Evolutionary conservation across 2,888 invertebrate genomes (phyloP).

Genomic region (Agrotis clavis): DNA sequence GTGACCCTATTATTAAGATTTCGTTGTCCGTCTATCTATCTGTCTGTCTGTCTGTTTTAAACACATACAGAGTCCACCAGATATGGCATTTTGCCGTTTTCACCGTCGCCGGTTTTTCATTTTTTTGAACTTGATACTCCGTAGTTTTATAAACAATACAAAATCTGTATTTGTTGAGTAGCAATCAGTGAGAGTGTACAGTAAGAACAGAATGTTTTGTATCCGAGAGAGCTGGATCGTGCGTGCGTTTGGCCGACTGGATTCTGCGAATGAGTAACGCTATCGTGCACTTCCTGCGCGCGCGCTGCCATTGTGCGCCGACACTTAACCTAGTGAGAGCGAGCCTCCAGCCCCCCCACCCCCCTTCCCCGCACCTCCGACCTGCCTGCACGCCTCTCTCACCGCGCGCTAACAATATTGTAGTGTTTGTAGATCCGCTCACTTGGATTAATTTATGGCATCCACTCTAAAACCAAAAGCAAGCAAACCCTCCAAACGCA

Average conservation of each 20-base stretch:
- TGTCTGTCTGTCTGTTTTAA: too few relatives aligned
- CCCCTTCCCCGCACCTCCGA: neutral
- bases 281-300: conserved; percentile 63
- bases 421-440: conserved; percentile 71
- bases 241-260: conserved; percentile 57
- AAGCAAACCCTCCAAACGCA: conserved; percentile 73
- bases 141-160: too few relatives aligned
- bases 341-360: conserved; percentile 15
- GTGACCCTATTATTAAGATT: too few relatives aligned
- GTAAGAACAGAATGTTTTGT: conserved; percentile 29
- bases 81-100: too few relatives aligned
- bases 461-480: conserved; percentile 75
- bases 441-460: conserved; percentile 78
- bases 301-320: conserved; percentile 55
- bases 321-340: conserved; percentile 67
- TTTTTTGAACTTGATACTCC: too few relatives aligned
- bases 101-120: too few relatives aligned
- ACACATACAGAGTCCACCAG: too few relatives aligned
- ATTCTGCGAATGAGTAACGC: conserved; percentile 77
- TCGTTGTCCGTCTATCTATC: too few relatives aligned
- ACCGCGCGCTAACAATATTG: conserved; percentile 44
- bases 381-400: conserved; percentile 10
- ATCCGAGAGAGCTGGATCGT: conserved; percentile 52
- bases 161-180: too few relatives aligned
- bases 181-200: too few relatives aligned